Base-by-base conservation (phyloP, 2,888 invertebrate species). In the Stenichneumon culpator region DNA sequence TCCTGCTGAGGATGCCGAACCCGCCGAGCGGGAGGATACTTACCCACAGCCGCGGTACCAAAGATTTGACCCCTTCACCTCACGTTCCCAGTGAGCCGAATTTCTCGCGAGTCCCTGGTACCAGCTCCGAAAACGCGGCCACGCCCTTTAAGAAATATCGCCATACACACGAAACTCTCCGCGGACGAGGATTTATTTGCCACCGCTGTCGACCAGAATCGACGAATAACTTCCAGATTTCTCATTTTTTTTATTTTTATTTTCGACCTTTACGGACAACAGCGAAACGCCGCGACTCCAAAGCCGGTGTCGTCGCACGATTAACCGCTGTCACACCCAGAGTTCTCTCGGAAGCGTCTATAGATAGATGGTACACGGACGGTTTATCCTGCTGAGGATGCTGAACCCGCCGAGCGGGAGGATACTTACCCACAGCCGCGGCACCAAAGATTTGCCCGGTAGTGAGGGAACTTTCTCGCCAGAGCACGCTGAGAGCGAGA, bases 341-440 rank as follows among this genome's bases (percentile, higher is more conserved):
- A 39, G 36, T 50, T 39, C 9, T 19, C 11, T 22, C 19, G 44
- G 19, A 36, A 36, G 70, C 69, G 57, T 70, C 32, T 70, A 44
- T 79, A 60, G 54, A n/a, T 57, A 28, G 54, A 78, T 39, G 50
- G 52, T 72, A 57, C 39, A 39, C 39, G 16, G 50, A 52, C 54
- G 19, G 19, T 74, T 39, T 60, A 79, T 79, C 79, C 82, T 67
- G 79, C 72, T 60, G 85, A 77, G 80, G 80, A 83, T 80, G 83
- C 73, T 47, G 77, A 63, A 83, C 75, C 70, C 75, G 39, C 77
- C 36, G 54, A 79, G 70, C 77, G 83, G 68, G 68, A 80, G 83
- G 86, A 87, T 87, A 84, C 77, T 87, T 87, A 87, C 87, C 87
- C 83, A 87, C 86, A 80, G 87, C 82, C 86, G 85, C 77, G 73